Evolutionary conservation across 2,888 invertebrate species (phyloP), one percentile per base, ranked within the genome.

Genomic region (Campoplex capitator): DNA sequence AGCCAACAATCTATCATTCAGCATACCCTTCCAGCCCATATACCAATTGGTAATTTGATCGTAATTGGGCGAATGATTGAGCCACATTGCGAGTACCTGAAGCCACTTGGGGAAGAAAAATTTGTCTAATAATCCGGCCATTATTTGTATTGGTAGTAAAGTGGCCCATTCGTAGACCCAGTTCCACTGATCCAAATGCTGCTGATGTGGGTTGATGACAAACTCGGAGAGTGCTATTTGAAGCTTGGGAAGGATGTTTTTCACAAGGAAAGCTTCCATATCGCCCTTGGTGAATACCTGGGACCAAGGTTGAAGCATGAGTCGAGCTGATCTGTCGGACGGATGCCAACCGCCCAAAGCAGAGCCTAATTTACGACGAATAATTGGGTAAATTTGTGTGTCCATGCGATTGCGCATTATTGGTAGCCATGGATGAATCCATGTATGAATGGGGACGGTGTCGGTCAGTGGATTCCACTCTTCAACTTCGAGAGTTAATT

Each of bases 351-450:
- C 97, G n/a, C 96, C 96, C 88, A 99, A 95, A 16, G 99, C 99
- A 56, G 96, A 96, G 48, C 98, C 97, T 75, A 99, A 95, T 93
- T 99, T 99, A 77, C 98, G 97, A 68, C 99, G 96, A 90, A 99
- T 98, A 67, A 97, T 96, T 0, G 98, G 98, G 95, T 98, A 99
- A 54, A 99, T 96, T 0, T 95, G 95, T 0, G 95, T 95, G 38
- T 96, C 95, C 75, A 97, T 94, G 35, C 96, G 95, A 88, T 94
- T 93, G 18, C 94, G 97, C 93, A 99, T 96, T 9, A 98, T 95
- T 0, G 97, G 97, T 85, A 99, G 96, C 99, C 99, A 99, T 0
- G 99, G 99, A 94, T 99, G 97, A 86, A 99, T 97, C 99, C 99
- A 99, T 6, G 97, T 96, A 94, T 99, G 99, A 89, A 99, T 97